phyloP scores from a whole-genome alignment of 2,797 vertebrate genomes.

The Melanotaenia trifasciata region DNA sequence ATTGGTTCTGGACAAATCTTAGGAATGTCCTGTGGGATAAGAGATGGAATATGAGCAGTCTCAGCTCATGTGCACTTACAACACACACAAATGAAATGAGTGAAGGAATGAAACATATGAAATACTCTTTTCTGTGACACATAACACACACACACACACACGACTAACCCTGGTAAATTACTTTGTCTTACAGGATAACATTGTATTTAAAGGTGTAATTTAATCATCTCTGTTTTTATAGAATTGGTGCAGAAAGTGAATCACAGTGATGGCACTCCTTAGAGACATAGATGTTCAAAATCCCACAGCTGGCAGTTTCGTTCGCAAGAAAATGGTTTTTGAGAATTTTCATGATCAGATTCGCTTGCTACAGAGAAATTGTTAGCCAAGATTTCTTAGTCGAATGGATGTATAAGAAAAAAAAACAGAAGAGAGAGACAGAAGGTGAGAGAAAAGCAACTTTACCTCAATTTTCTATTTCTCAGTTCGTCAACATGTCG shows the following conservation, averaged over 20 bases:
- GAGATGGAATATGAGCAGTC: slow-evolving; percentile 47
- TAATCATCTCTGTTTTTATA: slow-evolving; percentile 49
- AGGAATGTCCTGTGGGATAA: slow-evolving; percentile 47
- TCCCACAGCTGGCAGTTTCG: slow-evolving; percentile 41
- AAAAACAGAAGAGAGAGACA: background rate
- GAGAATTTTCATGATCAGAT: slow-evolving; percentile 57
- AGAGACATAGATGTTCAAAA: slow-evolving; percentile 48
- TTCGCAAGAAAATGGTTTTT: slow-evolving; percentile 47
- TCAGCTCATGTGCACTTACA: slow-evolving; percentile 23
- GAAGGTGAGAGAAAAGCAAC: slow-evolving; percentile 11
- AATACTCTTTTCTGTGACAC: slow-evolving; percentile 14
- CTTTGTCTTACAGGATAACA: slow-evolving; percentile 65
- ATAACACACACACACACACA: slow-evolving; percentile 19
- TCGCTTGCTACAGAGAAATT: slow-evolving; percentile 48
- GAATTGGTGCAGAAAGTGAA: slow-evolving; percentile 46
- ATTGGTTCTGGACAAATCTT: slow-evolving; percentile 55
- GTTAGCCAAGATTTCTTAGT: slow-evolving; percentile 47
- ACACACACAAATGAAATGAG: slow-evolving; percentile 23
- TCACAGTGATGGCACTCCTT: slow-evolving; percentile 35
- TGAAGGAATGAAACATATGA: slow-evolving; percentile 28
- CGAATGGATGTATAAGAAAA: slow-evolving; percentile 27
- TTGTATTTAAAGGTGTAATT: slow-evolving; percentile 73
- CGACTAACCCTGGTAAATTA: slow-evolving; percentile 53
- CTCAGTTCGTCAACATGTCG: slow-evolving; percentile 54
- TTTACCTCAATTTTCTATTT: slow-evolving; percentile 55